These are phyloP conservation scores for Myrmecophaga tridactyla DNA, from an alignment of 2,113 vertebrate genomes.

Conservation along the genomic window DNA sequence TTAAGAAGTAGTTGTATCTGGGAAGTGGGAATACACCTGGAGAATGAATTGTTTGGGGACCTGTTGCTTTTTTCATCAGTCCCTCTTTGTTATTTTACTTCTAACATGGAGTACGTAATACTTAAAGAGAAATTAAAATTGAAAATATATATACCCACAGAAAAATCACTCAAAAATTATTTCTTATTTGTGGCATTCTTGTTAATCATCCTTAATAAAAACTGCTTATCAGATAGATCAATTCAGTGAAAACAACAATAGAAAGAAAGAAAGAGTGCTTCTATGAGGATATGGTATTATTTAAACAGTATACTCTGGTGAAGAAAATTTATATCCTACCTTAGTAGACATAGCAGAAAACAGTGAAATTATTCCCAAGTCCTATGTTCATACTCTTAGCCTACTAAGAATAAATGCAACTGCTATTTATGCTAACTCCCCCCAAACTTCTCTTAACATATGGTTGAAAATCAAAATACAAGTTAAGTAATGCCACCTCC, in stretches of 20 bases:
- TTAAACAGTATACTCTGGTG: slow-evolving; percentile 32
- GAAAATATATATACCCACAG: not conserved
- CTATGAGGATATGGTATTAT: not conserved
- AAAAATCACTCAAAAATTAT: not conserved
- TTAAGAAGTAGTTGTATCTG: not conserved
- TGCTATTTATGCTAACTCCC: not conserved
- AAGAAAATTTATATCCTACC: slow-evolving; percentile 18
- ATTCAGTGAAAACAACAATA: not conserved
- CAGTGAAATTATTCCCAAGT: slow-evolving; percentile 23
- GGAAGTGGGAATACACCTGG: not conserved
- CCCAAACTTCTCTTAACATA: not conserved
- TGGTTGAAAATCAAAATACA: not conserved
- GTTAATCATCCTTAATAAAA: not conserved
- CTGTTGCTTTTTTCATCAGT: not conserved
- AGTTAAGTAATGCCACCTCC: not conserved
- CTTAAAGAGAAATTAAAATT: not conserved
- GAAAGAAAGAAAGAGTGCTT: not conserved
- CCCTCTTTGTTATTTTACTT: not conserved
- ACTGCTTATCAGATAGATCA: slow-evolving; percentile 16
- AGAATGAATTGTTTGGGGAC: not conserved
- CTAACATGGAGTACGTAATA: not conserved
- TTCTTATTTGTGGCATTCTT: not conserved
- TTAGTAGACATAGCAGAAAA: slow-evolving; percentile 27
- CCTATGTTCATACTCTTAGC: slow-evolving; percentile 16
- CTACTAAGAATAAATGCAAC: slow-evolving; percentile 46